phyloP scores from a whole-genome alignment of 2,797 vertebrate genomes.

The Helicolenus hilgendorfi region DNA sequence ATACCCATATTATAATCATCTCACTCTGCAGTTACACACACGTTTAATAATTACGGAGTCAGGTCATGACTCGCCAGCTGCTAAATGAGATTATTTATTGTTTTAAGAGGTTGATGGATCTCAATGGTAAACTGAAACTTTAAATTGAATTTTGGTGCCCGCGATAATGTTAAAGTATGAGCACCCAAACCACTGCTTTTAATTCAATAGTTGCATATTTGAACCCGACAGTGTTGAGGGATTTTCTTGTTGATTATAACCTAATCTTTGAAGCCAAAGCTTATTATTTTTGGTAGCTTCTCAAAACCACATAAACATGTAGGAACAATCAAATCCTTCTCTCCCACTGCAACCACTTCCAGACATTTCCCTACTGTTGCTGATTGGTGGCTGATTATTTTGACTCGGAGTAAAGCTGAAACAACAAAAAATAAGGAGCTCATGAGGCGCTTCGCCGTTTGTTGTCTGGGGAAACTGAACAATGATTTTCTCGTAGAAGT shows the following conservation, averaged over 20 bases:
- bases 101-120: not conserved
- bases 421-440: not conserved
- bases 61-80: not conserved
- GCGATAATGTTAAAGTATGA: not conserved
- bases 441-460: not conserved
- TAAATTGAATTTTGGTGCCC: not conserved
- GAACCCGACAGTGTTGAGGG: not conserved
- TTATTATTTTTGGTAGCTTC: slow-evolving; percentile 18
- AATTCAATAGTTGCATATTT: not conserved
- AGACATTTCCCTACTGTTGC: not conserved
- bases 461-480: not conserved
- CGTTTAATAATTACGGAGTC: not conserved
- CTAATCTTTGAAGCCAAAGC: not conserved
- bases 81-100: not conserved
- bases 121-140: not conserved
- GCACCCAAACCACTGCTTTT: not conserved
- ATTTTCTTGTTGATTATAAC: slow-evolving; percentile 8
- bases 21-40: not conserved
- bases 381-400: slow-evolving; percentile 38
- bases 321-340: slow-evolving; percentile 6
- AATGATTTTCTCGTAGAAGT: not conserved
- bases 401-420: slow-evolving; percentile 19
- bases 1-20: not conserved
- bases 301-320: not conserved
- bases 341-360: slow-evolving; percentile 5